Base-by-base conservation (phyloP, 2,113 vertebrate species). In the Chitala chitala region DNA sequence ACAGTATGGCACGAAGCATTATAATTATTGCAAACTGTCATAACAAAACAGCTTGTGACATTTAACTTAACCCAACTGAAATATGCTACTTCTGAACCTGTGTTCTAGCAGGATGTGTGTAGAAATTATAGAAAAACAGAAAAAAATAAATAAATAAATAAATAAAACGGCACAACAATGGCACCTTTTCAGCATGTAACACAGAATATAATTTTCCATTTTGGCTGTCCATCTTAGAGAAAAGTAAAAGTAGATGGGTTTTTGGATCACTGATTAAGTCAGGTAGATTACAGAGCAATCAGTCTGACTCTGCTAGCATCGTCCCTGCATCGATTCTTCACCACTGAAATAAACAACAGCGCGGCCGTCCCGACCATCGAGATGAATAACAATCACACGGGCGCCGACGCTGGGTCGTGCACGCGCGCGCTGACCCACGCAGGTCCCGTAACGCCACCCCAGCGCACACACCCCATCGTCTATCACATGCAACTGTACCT, bases 281-380 rank as follows among this genome's bases (percentile, higher is more conserved):
- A 69, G 44, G 68, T 69, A 42, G 68, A 46, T 42, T 24, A 51
- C 68, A 44, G 26, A 31, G n/a, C 68, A 69, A 42, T 53, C 46
- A 51, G 48, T 31, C 22, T 33, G 48, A 51, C 38, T 29, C 13
- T 22, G 38, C 64, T 42, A 46, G 33, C 44, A 40, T 48, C 40
- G 26, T 72, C 36, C 22, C 12, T n/a, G n/a, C 48, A 53, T 72
- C 59, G 50, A 55, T 59, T 36, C 38, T 58, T 33, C 40, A 53
- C 31, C 46, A 58, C 44, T 24, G 15, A 20, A 58, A n/a, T 33
- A 38, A 56, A 36, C 33, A 44, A 55, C 36, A 42, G 22, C 42
- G 31, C 26, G 26, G n/a, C 55, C 54, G 13, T 42, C 36, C 17
- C 17, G 48, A 69, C 24, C 46, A 10, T 69, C 6, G 1, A n/a